Evolutionary conservation across 2,113 vertebrate species (phyloP).

Genomic region (Alligator mississippiensis): DNA sequence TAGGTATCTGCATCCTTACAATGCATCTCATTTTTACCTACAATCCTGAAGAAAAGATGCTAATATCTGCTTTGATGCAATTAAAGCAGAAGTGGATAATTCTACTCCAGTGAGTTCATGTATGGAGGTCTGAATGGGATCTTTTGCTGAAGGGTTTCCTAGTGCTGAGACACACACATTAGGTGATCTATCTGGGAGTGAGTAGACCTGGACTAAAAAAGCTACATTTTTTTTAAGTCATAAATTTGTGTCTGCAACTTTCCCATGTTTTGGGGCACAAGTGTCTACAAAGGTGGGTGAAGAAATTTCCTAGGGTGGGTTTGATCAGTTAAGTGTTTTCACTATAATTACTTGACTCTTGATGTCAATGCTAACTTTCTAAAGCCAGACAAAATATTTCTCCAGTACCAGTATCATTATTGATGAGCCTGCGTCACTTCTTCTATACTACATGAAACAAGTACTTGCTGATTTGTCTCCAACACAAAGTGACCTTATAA

Average conservation of each 20-base stretch:
- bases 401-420: not conserved
- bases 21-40: not conserved
- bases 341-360: too few species aligned
- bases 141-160: not conserved
- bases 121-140: too few species aligned
- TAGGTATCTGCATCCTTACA: not conserved
- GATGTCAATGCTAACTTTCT: too few species aligned
- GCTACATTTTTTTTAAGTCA: too few species aligned
- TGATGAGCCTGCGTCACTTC: too few species aligned
- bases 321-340: too few species aligned
- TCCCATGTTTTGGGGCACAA: too few species aligned
- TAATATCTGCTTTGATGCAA: not conserved
- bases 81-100: not conserved
- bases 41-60: not conserved
- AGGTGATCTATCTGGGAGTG: not conserved
- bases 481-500: too few species aligned
- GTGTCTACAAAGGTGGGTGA: not conserved
- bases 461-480: too few species aligned
- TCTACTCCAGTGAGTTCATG: not conserved
- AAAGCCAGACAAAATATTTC: not conserved
- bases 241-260: too few species aligned
- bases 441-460: too few species aligned
- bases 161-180: not conserved
- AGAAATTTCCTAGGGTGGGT: not conserved
- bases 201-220: not conserved